Evolutionary conservation across 2,888 invertebrate species (phyloP), one percentile per base, ranked within the genome.

Genomic region (Ormia ochracea): DNA sequence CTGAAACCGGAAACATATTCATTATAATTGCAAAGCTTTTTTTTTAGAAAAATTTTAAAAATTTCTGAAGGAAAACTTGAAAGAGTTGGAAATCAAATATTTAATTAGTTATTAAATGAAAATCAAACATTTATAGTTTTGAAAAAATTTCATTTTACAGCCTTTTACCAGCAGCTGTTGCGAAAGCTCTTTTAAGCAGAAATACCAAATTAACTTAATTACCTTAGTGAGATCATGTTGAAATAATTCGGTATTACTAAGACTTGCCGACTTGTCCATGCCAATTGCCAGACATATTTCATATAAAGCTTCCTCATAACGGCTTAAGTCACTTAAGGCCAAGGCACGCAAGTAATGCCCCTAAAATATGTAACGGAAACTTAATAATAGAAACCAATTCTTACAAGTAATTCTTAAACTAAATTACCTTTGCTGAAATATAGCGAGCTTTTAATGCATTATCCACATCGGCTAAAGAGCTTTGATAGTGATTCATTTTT

Each of bases 391-490:
- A 52, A 19, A n/a, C 17, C 52, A 33, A 26, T 0, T 66, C 26
- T 61, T 43, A 43, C 3, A 10, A 19, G 7, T 12, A 5, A 43
- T 17, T 3, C 23, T n/a, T 2, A 38, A n/a, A 48, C 4, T 4
- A 14, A 52, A 82, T 68, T 87, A 93, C 94, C 91, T 94, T 94
- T 80, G 93, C 91, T 92, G 94, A 94, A 82, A 92, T 91, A 56
- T 94, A 93, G 82, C 92, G 91, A 70, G 91, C 87, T 83, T 91
- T 91, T 61, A 93, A 90, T 26, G 93, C 93, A 82, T 90, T 90
- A 84, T 93, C 93, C 79, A 94, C 93, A 87, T 94, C 94, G 69
- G 91, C 90, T 77, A 94, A 89, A 23, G 94, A 93, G 83, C 93
- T 93, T 85, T 92, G 91, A 84, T 91, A 92, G 84, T 91, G 90